Evolutionary conservation across 1,140 invertebrate genomes (phyloP).

Genomic region (Drosophila fuyamai): DNA sequence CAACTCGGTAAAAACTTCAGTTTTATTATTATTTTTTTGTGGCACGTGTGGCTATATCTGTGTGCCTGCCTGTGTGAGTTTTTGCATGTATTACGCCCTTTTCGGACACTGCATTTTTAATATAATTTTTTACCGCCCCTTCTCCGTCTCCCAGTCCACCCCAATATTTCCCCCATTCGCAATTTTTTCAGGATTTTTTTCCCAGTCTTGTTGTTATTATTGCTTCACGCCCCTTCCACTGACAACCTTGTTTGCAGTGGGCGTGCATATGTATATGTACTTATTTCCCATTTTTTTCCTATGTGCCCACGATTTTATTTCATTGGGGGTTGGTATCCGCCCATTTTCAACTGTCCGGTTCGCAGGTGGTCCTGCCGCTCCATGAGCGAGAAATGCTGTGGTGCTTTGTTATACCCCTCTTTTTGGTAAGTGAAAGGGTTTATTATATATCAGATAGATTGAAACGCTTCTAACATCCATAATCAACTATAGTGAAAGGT

Average conservation of each 20-base stretch:
- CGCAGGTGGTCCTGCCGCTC: slow-evolving; percentile 68
- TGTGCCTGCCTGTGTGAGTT: slow-evolving; percentile 19
- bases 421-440: not conserved
- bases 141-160: not conserved
- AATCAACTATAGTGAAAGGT: too few relatives aligned
- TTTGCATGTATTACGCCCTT: slow-evolving; percentile 63
- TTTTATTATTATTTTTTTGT: slow-evolving; percentile 73
- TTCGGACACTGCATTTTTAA: slow-evolving; percentile 82
- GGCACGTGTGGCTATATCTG: slow-evolving; percentile 15
- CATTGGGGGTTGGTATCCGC: slow-evolving; percentile 73
- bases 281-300: slow-evolving; percentile 27
- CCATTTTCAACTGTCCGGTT: slow-evolving; percentile 79
- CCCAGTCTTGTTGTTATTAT: slow-evolving; percentile 38
- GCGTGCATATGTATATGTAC: slow-evolving; percentile 51
- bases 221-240: not conserved
- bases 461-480: not conserved
- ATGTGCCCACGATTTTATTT: slow-evolving; percentile 41
- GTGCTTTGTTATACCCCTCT: slow-evolving; percentile 37
- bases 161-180: slow-evolving; percentile 15
- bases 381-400: slow-evolving; percentile 65
- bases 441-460: not conserved
- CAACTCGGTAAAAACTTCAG: slow-evolving; percentile 37
- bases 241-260: slow-evolving; percentile 72
- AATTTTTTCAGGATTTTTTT: slow-evolving; percentile 51
- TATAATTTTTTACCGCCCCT: slow-evolving; percentile 72